Evolutionary conservation across 1,140 invertebrate species (phyloP), one percentile per base, ranked within the genome.

Genomic region (Megathymus violae): DNA sequence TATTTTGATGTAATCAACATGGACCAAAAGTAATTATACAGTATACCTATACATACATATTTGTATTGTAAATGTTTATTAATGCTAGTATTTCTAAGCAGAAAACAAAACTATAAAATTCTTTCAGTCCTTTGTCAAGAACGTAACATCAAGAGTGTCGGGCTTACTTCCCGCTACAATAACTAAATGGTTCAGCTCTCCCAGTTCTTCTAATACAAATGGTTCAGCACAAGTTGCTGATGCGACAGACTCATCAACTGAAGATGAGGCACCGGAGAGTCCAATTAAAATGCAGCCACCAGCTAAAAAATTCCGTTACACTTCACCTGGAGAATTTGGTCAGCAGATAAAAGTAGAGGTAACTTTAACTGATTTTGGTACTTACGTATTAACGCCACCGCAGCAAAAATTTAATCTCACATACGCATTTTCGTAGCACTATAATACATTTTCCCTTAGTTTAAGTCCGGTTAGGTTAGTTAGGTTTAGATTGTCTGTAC

Each of bases 41-140:
- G n/a, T n/a, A n/a, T n/a, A n/a, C n/a, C n/a, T n/a, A n/a, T n/a
- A n/a, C n/a, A n/a, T n/a, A n/a, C n/a, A n/a, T n/a, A n/a, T n/a
- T n/a, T n/a, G n/a, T n/a, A n/a, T n/a, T n/a, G n/a, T n/a, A n/a
- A n/a, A n/a, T n/a, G n/a, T n/a, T n/a, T n/a, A n/a, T n/a, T n/a
- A n/a, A n/a, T n/a, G n/a, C n/a, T n/a, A n/a, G n/a, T n/a, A n/a
- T n/a, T n/a, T n/a, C n/a, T n/a, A n/a, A n/a, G n/a, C n/a, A n/a
- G n/a, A n/a, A n/a, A n/a, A n/a, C 41, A 14, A 56, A 27, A 27
- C 31, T 14, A 48, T 15, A n/a, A 69, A 59, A 64, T 71, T 69
- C 63, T 80, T 91, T 47, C 80, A 93, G 92, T 92, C 92, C 27
- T 91, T 93, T 75, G 90, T 92, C 43, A 85, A 87, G 61, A 92